Evolutionary conservation across 2,888 invertebrate species (phyloP).

Genomic region (Lagria hirta): DNA sequence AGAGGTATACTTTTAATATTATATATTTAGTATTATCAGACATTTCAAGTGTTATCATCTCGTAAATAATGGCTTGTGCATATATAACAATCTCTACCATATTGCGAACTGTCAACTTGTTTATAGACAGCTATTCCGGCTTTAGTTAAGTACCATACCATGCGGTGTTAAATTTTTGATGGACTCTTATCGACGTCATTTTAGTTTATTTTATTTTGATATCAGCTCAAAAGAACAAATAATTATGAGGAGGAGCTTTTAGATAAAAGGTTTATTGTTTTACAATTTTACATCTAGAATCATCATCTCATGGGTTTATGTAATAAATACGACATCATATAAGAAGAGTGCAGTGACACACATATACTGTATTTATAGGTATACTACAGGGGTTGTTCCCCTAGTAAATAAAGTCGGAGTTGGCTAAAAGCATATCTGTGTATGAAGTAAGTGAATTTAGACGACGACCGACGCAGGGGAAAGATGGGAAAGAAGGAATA

Average conservation of each 20-base stretch:
- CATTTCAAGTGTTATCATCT: conserved; percentile 21
- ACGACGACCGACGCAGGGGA: conserved; percentile 42
- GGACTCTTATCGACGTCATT: conserved; percentile 17
- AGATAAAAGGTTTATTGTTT: too few species aligned
- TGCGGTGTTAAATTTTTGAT: conserved; percentile 28
- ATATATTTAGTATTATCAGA: conserved; percentile 18
- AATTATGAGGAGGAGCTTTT: too few species aligned
- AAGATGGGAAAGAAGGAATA: conserved; percentile 29
- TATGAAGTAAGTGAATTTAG: conserved; percentile 55
- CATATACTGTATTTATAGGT: conserved; percentile 44
- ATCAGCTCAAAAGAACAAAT: too few species aligned
- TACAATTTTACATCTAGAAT: too few species aligned
- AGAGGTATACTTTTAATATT: too few species aligned
- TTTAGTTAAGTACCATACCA: conserved; percentile 22
- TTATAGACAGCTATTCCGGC: conserved; percentile 19
- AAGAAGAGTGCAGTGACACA: conserved; percentile 41
- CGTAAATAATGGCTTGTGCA: conserved; percentile 25
- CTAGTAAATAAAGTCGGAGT: conserved; percentile 43
- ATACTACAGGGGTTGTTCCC: conserved; percentile 38
- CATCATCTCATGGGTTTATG: conserved; percentile 19
- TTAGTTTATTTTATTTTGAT: not conserved
- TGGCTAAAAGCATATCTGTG: conserved; percentile 54
- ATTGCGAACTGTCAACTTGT: conserved; percentile 24
- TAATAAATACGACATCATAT: conserved; percentile 26
- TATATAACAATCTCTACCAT: conserved; percentile 26